Conservation (phyloP, 2,888 invertebrate species). For the Ferrisia virgata region DNA sequence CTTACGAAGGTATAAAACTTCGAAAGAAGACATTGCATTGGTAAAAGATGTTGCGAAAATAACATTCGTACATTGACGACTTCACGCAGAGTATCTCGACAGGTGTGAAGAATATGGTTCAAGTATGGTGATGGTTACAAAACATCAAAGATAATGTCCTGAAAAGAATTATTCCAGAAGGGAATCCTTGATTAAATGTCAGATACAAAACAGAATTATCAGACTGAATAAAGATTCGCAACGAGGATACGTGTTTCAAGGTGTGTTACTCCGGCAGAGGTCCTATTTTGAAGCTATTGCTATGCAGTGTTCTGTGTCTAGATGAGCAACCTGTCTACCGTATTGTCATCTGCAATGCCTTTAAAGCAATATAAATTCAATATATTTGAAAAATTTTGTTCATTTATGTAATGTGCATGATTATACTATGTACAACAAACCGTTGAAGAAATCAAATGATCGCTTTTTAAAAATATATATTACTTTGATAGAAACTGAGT, state of each 20-base stretch:
- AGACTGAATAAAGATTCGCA: background rate
- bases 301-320: background rate
- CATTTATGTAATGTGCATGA: background rate
- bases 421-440: too few relatives aligned
- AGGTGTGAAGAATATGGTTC: background rate
- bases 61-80: background rate
- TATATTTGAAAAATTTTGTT: background rate
- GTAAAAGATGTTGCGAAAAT: background rate
- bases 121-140: background rate
- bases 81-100: background rate
- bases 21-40: background rate
- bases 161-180: background rate
- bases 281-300: background rate
- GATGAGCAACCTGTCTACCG: background rate
- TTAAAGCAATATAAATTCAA: background rate
- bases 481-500: too few relatives aligned
- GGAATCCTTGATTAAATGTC: background rate
- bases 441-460: too few relatives aligned
- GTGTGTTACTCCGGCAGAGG: background rate
- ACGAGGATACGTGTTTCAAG: background rate
- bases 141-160: background rate
- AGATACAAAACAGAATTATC: background rate
- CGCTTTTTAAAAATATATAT: too few relatives aligned
- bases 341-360: background rate
- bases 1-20: background rate